phyloP scores from a whole-genome alignment of 2,797 vertebrate species.

The Anisognathus igniventris region DNA sequence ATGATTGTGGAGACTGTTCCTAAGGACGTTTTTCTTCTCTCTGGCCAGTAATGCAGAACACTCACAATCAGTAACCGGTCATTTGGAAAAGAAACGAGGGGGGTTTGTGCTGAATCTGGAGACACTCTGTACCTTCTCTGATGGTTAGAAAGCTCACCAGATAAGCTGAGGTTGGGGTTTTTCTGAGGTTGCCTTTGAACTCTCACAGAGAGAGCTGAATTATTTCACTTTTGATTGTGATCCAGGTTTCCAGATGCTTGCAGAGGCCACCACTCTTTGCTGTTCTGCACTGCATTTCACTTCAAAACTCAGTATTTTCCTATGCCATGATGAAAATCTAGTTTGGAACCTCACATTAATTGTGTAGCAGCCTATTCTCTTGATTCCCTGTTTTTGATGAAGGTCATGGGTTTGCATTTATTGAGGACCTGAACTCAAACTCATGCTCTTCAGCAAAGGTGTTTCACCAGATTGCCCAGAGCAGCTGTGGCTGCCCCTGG shows the following conservation, averaged over 20 bases:
- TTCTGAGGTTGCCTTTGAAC: slow-evolving; percentile 12
- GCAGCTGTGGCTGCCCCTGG: background rate
- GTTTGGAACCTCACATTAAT: background rate
- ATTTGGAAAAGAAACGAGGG: background rate
- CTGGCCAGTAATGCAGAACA: background rate
- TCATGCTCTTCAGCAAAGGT: background rate
- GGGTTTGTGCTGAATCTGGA: background rate
- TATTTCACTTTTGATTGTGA: background rate
- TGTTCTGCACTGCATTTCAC: background rate
- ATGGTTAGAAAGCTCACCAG: slow-evolving; percentile 16
- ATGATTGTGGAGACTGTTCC: slow-evolving; percentile 49
- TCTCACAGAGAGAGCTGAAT: background rate
- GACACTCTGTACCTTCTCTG: slow-evolving; percentile 4
- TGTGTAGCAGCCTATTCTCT: background rate
- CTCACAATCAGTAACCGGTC: background rate
- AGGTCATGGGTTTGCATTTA: background rate
- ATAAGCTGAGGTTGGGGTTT: background rate
- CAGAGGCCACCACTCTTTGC: background rate
- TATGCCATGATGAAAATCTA: background rate
- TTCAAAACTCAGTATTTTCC: background rate
- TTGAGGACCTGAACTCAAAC: background rate
- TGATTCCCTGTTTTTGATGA: background rate
- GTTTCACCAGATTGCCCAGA: background rate
- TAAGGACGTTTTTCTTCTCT: background rate
- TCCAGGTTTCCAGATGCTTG: slow-evolving; percentile 6